Evolutionary conservation across 2,113 vertebrate genomes (phyloP), one percentile per base, ranked within the genome.

Genomic region (Onychorhynchus coronatus): DNA sequence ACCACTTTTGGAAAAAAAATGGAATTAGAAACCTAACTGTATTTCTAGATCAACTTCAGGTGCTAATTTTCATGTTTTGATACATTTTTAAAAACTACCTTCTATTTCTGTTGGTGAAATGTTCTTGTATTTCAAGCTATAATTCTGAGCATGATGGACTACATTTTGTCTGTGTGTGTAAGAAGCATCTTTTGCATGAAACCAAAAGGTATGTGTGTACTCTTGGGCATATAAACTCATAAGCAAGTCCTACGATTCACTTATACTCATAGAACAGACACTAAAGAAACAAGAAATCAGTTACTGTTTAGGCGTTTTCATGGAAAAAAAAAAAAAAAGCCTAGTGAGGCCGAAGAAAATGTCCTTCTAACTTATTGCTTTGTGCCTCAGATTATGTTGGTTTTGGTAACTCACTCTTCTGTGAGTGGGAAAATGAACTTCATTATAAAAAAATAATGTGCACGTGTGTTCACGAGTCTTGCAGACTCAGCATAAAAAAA

Each of bases 261-360:
- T 37, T 52, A n/a, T 14, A 37, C 3, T 71, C 6, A 46, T 9
- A 35, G n/a, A 62, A 63, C 3, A 67, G 30, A 41, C 3, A 15
- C 1, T 27, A 44, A 18, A 47, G 28, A 72, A 49, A 8, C 8
- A 67, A 87, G 2, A 74, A 80, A 73, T 47, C 9, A 13, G 4
- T 65, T 72, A 35, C 4, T 46, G 35, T 6, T 35, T 46, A 25
- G 18, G 75, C n/a, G 8, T 21, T 72, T 46, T 28, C 17, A 15
- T 2, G 2, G 55, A 50, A 49, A 28, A 0, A 1, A 9, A 18
- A 74, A 15, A 22, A 23, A 14, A 11, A 16, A 0, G 2, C 6
- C 1, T 27, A 12, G 4, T 15, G 13, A 50, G 7, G 16, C 18
- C 66, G 44, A 86, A 76, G 17, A 70, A 92, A 66, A 74, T n/a